A percentile compares a stretch with the other conserved stretches of the same genome.
These are phyloP conservation scores for Drosophila nigrodunni DNA, from an alignment of 1,140 invertebrate species.

Conservation along the genomic window DNA sequence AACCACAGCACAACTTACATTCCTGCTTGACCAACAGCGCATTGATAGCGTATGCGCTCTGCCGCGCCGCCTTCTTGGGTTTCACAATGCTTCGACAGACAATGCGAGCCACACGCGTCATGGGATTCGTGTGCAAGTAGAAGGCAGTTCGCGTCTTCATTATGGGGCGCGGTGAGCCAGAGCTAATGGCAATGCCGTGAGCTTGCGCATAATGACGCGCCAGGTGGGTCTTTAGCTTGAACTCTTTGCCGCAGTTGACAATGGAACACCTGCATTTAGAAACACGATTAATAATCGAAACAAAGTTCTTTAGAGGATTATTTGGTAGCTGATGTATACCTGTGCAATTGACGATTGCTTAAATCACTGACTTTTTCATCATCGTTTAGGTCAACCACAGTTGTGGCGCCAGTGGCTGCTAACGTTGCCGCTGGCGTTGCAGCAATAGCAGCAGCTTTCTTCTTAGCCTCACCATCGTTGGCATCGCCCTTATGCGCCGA, in stretches of 20 bases:
- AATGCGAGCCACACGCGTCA: slow-evolving; percentile 94
- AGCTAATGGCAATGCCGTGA: slow-evolving; percentile 90
- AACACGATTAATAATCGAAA: not conserved
- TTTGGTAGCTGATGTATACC: slow-evolving; percentile 40
- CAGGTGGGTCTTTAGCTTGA: slow-evolving; percentile 96
- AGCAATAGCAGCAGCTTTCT: slow-evolving; percentile 74
- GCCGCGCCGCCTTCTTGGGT: slow-evolving; percentile 93
- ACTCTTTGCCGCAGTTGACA: slow-evolving; percentile 96
- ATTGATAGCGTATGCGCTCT: slow-evolving; percentile 94
- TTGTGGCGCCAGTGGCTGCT: slow-evolving; percentile 43
- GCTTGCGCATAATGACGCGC: slow-evolving; percentile 96
- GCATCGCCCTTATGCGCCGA: slow-evolving; percentile 87
- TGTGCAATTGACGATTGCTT: slow-evolving; percentile 84
- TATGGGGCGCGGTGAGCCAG: slow-evolving; percentile 94
- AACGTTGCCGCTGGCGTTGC: slow-evolving; percentile 40
- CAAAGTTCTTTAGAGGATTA: not conserved
- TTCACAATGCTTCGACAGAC: slow-evolving; percentile 93
- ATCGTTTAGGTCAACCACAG: slow-evolving; percentile 81
- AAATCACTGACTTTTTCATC: slow-evolving; percentile 85
- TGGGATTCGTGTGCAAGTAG: slow-evolving; percentile 94
- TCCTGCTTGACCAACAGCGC: slow-evolving; percentile 93
- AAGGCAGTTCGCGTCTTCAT: slow-evolving; percentile 99
- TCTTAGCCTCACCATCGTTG: slow-evolving; percentile 86
- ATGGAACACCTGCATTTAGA: slow-evolving; percentile 90
- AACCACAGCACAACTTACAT: slow-evolving; percentile 86